Base-by-base conservation (phyloP, 2,113 vertebrate species). In the Silurus asotus region DNA sequence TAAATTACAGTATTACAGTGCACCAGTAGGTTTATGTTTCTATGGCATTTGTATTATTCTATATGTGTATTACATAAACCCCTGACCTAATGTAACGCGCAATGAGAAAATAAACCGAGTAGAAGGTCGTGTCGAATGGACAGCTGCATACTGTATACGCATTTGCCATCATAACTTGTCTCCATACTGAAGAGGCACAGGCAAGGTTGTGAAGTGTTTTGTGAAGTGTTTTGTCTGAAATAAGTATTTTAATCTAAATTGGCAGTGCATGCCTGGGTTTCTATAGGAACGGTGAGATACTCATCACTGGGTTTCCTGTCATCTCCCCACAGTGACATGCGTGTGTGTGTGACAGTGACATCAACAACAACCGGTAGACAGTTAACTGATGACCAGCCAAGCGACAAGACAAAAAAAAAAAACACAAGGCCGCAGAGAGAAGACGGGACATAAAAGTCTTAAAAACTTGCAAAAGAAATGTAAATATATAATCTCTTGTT, bases 251-350 rank as follows among this genome's bases (percentile, higher is more conserved):
- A 20, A 88, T 90, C 25, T 87, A 58, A 48, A 86, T 91, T 88
- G 48, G 83, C 77, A 90, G 90, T 88, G 6, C 69, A 69, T 87
- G 92, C 90, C 91, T 91, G 90, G 90, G 94, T 93, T 90, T 92
- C 92, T 91, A 89, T 76, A 85, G 93, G 92, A 91, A 94, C 87
- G 76, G 80, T 83, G 72, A 90, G 91, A 90, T 89, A 90, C 91
- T 91, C 90, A 86, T 83, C 88, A 90, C 91, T 94, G 92, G 89
- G 87, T 94, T 94, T 95, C 93, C 94, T 95, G 94, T 94, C 77
- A 92, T 92, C 87, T 93, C 93, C 92, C 91, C 86, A 92, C 92
- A 92, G 79, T 89, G 91, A 91, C 90, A 92, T 89, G 76, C 76
- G 85, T 87, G 89, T 89, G 90, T 88, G 58, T 91, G 65, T 90